Base-by-base conservation (phyloP, 2,113 vertebrate genomes). In the Paracanthobrama guichenoti region DNA sequence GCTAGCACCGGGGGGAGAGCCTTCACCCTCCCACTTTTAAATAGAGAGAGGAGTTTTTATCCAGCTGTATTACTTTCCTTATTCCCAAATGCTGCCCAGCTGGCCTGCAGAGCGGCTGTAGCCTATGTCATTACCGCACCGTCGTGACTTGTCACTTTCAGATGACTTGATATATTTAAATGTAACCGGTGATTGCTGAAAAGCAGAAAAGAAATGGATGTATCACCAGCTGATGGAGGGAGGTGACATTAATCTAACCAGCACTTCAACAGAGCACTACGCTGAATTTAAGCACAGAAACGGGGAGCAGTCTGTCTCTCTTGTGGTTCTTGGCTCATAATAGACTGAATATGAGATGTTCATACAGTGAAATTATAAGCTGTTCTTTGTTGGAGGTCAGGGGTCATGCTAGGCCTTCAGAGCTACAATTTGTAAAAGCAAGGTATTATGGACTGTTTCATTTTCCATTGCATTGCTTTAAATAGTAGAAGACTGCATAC, bases 81-180 rank as follows among this genome's bases (percentile, higher is more conserved):
- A 89, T 91, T 93, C 84, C 92, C 89, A 90, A 89, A 92, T 91
- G 93, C 92, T 94, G 88, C 91, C 89, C 86, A 91, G 92, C 88
- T 93, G 93, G 91, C 92, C 94, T 90, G 94, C 89, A 92, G 90
- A 89, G 91, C 90, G 88, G 89, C 91, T 90, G 93, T 92, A 91
- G 92, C 60, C 82, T 90, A 92, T 94, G 95, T 95, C 93, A 93
- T 95, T 95, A 95, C 94, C 90, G 74, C 85, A 75, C 86, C 83
- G 86, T 87, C 53, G 85, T 87, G 90, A 90, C 87, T 90, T 87
- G 88, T 88, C 82, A 89, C 88, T 85, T 89, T 88, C 82, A 88
- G 81, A 90, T 91, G 89, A 90, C 88, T 88, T 90, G 87, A 91
- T 89, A 91, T 91, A 91, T 91, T 91, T 91, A 90, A 89, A 90